phyloP scores from a whole-genome alignment of 2,797 vertebrate species.

The Iguana delicatissima region DNA sequence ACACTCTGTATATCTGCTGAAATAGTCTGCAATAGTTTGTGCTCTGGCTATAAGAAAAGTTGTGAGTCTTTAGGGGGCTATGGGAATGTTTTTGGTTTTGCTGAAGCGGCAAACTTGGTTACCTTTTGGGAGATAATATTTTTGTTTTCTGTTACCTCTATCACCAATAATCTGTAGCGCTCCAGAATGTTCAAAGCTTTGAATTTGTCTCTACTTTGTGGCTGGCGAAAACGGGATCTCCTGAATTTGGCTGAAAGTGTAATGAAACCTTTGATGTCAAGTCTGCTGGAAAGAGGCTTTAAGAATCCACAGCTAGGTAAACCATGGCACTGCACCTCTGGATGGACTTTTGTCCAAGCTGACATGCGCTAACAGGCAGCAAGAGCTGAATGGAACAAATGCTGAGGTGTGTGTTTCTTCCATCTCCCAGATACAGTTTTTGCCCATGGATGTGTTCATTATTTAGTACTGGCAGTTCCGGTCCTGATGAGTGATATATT shows the following conservation, averaged over 20 bases:
- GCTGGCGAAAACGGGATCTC: neutral
- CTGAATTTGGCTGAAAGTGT: neutral
- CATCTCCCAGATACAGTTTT: constrained; percentile 43
- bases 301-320: constrained; percentile 42
- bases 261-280: neutral
- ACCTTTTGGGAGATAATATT: neutral
- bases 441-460: constrained; percentile 47
- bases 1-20: neutral
- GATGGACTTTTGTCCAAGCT: constrained; percentile 57
- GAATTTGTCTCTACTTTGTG: no score
- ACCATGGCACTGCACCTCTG: neutral
- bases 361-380: constrained; percentile 43
- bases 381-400: constrained; percentile 33
- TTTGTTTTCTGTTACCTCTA: neutral
- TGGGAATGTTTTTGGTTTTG: no score
- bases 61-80: neutral
- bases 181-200: neutral
- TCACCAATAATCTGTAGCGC: neutral
- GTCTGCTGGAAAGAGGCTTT: neutral
- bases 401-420: neutral
- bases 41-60: neutral
- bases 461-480: constrained; percentile 39
- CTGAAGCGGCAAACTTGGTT: neutral
- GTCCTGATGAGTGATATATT: constrained; percentile 30
- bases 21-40: neutral